Evolutionary conservation across 2,888 invertebrate genomes (phyloP).

Genomic region (Limnephilus auricula): DNA sequence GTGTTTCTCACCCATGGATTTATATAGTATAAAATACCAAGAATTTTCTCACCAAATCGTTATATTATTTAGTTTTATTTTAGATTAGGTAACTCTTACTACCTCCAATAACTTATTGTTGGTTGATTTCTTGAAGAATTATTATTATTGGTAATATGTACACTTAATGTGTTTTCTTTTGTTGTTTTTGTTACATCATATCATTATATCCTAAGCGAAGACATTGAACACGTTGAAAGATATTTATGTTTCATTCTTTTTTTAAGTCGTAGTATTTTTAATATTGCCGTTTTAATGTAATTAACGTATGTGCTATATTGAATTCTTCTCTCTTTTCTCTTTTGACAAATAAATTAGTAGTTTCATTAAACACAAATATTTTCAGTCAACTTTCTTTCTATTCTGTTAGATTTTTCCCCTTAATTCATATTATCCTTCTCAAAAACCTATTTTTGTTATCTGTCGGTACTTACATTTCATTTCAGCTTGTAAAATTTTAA

Average conservation of each 20-base stretch:
- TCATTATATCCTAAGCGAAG: background rate
- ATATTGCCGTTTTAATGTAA: background rate
- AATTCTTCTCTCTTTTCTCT: background rate
- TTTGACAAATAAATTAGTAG: background rate
- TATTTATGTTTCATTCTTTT: background rate
- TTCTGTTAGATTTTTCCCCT: no score
- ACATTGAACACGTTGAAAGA: background rate
- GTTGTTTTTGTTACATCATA: background rate
- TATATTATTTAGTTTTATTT: background rate
- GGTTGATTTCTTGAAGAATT: background rate
- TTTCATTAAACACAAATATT: background rate
- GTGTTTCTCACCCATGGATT: no score
- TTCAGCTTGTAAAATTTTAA: background rate
- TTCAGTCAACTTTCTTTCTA: no score
- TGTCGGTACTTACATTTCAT: no score
- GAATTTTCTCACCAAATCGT: background rate
- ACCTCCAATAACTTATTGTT: background rate
- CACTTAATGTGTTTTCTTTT: background rate
- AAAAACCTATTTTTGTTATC: background rate
- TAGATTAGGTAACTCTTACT: background rate
- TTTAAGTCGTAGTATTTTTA: background rate
- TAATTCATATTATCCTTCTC: background rate
- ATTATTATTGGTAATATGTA: background rate
- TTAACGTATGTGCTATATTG: background rate
- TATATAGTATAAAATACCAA: background rate